Evolutionary conservation across 2,888 invertebrate species (phyloP), one percentile per base, ranked within the genome.

Genomic region (Drosophila antonietae): DNA sequence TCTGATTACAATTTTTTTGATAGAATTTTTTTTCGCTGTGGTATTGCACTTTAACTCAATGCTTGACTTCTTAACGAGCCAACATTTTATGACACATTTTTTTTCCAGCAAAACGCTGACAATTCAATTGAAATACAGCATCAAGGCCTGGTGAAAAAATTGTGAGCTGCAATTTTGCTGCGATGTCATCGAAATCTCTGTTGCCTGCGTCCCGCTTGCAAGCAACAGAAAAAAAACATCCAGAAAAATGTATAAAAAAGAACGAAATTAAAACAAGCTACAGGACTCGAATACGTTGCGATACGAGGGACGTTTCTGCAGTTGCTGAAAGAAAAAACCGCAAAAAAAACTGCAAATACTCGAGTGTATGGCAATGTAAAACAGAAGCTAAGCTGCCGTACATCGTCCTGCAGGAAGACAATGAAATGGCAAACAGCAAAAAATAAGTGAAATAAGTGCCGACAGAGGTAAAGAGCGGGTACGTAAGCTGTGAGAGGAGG

Each of bases 231-330:
- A 20, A 53, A 53, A 59, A 37, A 18, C 18, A 31, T 10, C 10
- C 57, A 52, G 46, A 20, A 68, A 68, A 63, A 55, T n/a, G 63
- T 33, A 56, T 43, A 78, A 74, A 75, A 75, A 59, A 62, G 71
- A 73, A 57, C 70, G 73, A 80, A 86, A 83, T 84, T 86, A 83
- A 83, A 86, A 81, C 79, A 67, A 77, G 72, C 73, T 55, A 51
- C 64, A 41, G 39, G 41, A 63, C 55, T 35, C 52, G 57, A 57
- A 51, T 59, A 35, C 62, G 56, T 51, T 44, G 23, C 18, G 37
- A 18, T 5, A 33, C 44, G 53, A 62, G 68, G 59, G 52, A 37
- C 6, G 55, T 39, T 49, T 35, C 56, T 44, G 49, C 52, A 64
- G 58, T 73, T 68, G 15, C 8, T 14, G 18, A 9, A 44, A 67